These are phyloP conservation scores for Drosophila mercatorum DNA, from an alignment of 2,888 invertebrate genomes.

Conservation along the genomic window DNA sequence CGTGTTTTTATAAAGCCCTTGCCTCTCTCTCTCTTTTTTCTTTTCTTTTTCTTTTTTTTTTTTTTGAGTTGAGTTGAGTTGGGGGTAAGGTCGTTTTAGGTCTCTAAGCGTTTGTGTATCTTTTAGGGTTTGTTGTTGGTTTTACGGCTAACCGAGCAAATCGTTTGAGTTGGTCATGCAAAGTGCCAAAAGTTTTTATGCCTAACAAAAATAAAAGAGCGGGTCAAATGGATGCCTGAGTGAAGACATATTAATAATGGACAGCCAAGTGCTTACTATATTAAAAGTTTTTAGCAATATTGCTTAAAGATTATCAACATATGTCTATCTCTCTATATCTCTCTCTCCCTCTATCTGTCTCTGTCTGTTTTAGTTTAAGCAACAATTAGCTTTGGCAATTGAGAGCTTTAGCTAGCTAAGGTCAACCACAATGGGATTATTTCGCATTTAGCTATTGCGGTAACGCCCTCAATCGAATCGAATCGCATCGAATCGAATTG, in stretches of 20 bases:
- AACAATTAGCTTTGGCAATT: conserved; percentile 17
- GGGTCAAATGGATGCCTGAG: conserved; percentile 47
- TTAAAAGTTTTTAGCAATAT: conserved; percentile 51
- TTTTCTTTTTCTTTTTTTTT: neutral
- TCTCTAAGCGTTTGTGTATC: conserved; percentile 66
- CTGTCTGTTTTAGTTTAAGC: neutral
- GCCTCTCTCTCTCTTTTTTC: conserved; percentile 40
- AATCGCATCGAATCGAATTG: conserved; percentile 55
- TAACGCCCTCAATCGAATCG: conserved; percentile 45
- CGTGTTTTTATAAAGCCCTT: conserved; percentile 54
- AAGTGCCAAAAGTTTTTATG: conserved; percentile 73
- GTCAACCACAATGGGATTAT: conserved; percentile 28
- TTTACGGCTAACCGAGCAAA: conserved; percentile 71
- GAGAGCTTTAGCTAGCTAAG: conserved; percentile 14
- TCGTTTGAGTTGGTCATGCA: conserved; percentile 75
- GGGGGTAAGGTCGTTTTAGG: conserved; percentile 61
- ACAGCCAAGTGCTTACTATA: conserved; percentile 34
- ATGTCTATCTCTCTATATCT: neutral
- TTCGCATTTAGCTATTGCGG: conserved; percentile 23
- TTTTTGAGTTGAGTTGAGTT: too few relatives aligned
- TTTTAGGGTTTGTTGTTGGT: conserved; percentile 64
- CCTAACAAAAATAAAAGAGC: conserved; percentile 27
- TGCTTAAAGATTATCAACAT: conserved; percentile 30
- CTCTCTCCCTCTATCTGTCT: neutral
- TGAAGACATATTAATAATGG: conserved; percentile 60